Conservation (phyloP, 2,888 invertebrate genomes). For the Dorcus hopei region DNA sequence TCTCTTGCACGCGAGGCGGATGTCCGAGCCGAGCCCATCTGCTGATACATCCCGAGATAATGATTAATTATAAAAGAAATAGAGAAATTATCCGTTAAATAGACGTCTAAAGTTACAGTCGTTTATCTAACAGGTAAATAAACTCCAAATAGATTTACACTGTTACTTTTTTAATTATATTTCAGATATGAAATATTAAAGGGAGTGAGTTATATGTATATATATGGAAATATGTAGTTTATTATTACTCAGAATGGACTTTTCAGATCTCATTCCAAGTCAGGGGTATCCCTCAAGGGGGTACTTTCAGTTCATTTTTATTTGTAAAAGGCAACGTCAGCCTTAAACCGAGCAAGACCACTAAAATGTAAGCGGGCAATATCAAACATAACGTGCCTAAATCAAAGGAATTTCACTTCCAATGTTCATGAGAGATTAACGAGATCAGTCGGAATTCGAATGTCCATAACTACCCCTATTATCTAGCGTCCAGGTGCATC, state of each 20-base stretch:
- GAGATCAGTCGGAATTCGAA: too few relatives aligned
- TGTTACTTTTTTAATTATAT: too few relatives aligned
- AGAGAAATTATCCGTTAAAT: slow-evolving; percentile 35
- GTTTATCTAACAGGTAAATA: slow-evolving; percentile 11
- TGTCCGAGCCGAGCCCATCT: slow-evolving; percentile 28
- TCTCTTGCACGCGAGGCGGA: slow-evolving; percentile 21
- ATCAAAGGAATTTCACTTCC: background rate
- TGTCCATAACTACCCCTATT: too few relatives aligned
- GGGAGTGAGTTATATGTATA: too few relatives aligned
- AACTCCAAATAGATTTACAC: background rate
- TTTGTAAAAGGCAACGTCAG: background rate
- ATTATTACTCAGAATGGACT: too few relatives aligned
- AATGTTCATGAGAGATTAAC: too few relatives aligned
- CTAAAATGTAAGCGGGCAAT: background rate
- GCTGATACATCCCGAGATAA: slow-evolving; percentile 33
- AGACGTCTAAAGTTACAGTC: slow-evolving; percentile 25
- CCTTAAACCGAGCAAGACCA: background rate
- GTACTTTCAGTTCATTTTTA: background rate
- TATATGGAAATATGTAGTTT: too few relatives aligned
- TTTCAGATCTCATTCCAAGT: background rate
- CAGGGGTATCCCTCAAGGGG: background rate
- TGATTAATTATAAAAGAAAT: slow-evolving; percentile 38
- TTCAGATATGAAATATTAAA: too few relatives aligned
- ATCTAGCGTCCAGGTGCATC: too few relatives aligned
- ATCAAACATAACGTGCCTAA: background rate